Base-by-base conservation (phyloP, 1,140 invertebrate genomes). In the Parasteatoda tepidariorum region DNA sequence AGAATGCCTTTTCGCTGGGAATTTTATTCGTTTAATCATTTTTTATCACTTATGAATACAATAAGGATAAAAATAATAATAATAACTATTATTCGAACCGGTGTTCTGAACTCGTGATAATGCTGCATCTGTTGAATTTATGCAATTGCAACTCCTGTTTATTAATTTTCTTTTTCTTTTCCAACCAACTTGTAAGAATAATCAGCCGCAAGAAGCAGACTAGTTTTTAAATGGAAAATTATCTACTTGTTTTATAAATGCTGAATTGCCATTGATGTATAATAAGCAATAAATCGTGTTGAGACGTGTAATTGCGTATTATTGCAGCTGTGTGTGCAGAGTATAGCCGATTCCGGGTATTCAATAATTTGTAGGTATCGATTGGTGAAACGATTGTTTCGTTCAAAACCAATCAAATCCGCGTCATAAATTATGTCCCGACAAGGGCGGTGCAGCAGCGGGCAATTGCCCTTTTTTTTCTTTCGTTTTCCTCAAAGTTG, bases 201-300 rank as follows among this genome's bases (percentile, higher is more conserved):
- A 48, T 48, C 38, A 48, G 38, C 38, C 38, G 18, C 57, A 59
- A 59, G 57, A 15, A 33, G 68, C 9, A 55, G 48, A 41, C 18
- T 55, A 13, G 22, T 74, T 74, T 61, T 74, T 74, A 74, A 74
- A 74, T 74, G 71, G 71, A 61, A 74, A 74, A 74, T 71, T 57
- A 30, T 48, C 26, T 26, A 24, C 26, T 71, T 71, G 48, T 28
- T 57, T 71, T 71, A 71, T 71, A 22, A 30, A 13, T 9, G 26
- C 26, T n/a, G 7, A 71, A 61, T 33, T 74, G 71, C 55, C 71
- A 61, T 31, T 28, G 71, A 11, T 28, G 55, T 31, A 78, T 78
- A 78, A 78, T 78, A 66, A 64, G 74, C 74, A 15, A 78, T 78
- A 78, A 78, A 78, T 78, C 74, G 74, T 78, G 74, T 78, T 30